Conservation (phyloP, 2,113 vertebrate genomes). For the Dryoscopus gambensis region DNA sequence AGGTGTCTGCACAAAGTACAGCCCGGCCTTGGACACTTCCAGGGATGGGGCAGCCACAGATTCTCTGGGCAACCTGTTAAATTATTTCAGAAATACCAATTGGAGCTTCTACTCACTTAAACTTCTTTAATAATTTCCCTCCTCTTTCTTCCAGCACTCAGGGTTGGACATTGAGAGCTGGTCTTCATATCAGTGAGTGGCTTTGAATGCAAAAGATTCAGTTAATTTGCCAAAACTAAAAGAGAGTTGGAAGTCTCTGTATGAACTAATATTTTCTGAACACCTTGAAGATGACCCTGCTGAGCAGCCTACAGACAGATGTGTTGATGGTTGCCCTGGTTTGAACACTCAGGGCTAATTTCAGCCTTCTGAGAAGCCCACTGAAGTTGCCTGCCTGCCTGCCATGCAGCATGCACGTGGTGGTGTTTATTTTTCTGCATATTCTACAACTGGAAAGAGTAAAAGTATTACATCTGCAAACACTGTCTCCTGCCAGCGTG, state of each 20-base stretch:
- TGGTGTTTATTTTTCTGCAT: background rate
- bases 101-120: background rate
- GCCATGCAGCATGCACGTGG: background rate
- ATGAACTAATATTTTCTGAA: background rate
- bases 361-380: background rate
- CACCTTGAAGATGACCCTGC: background rate
- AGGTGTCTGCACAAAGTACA: rapidly evolving
- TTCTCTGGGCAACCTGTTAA: background rate
- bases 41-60: background rate
- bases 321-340: background rate
- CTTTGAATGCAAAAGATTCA: background rate
- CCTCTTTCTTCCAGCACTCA: background rate
- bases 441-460: background rate
- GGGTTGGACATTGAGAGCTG: background rate
- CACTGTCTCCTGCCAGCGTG: background rate
- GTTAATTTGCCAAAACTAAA: background rate
- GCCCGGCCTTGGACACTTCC: background rate
- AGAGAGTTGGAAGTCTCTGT: background rate
- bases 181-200: background rate
- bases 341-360: background rate
- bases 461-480: background rate
- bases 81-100: background rate
- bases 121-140: background rate
- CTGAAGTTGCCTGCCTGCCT: background rate
- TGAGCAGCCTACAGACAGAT: background rate